Evolutionary conservation across 53 echinoderm and acorn worm species (phyloP), one percentile per base, ranked within the genome.

Genomic region (Antedon mediterranea): DNA sequence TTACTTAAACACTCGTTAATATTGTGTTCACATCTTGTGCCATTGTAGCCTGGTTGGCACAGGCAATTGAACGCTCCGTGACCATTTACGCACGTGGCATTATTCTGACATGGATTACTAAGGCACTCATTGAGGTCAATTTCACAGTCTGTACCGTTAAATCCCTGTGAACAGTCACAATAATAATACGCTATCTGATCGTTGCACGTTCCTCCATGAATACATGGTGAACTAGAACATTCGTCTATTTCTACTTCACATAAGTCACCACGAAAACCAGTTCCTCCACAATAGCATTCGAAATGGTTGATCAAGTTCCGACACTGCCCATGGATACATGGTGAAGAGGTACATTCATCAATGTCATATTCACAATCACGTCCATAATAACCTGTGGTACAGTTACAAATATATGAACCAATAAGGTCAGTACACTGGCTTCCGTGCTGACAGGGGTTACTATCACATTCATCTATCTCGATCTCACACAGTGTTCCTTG

Each of bases 301-400:
- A 77, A 83, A 31, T 43, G 41, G 33, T 73, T 71, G 4, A 87
- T 76, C 30, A 28, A 13, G 31, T 87, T 77, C 3, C 28, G 31
- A 72, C 87, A 87, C 27, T 79, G 34, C 30, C 43, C 86, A 74
- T 87, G 78, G 30, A 75, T 79, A 43, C 87, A 87, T 20, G 87
- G 83, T 23, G 33, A 5, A 31, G 82, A 71, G 11, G 23, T 26
- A 32, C 87, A 87, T 42, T 87, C 87, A 76, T 87, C 37, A 3
- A 79, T 75, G 11, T 87, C 76, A 0, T 31, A 28, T 8, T 83
- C 33, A 43, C 87, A 87, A 0, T 28, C 23, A 28, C 41, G 74
- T 34, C 87, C 87, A 8, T 37, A 11, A 72, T 70, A 87, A 8
- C 87, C 87, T 15, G 28, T 76, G 15, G 74, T 8, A 32, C 87